Evolutionary conservation across 1,140 invertebrate genomes (phyloP), one percentile per base, ranked within the genome.

Genomic region (Drosophila lacertosa): DNA sequence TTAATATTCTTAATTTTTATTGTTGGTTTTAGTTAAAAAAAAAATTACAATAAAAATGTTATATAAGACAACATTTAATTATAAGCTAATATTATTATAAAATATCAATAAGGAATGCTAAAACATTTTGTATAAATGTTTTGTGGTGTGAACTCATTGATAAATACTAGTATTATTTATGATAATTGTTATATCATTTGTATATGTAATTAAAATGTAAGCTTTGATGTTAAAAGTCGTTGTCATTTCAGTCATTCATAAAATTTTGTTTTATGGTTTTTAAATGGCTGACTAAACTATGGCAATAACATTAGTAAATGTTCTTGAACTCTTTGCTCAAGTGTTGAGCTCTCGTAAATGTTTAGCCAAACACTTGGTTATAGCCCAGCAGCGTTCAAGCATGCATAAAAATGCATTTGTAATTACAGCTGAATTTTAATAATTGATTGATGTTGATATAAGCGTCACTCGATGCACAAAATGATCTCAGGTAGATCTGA

Each of bases 271-370:
- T 29, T 57, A 58, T 65, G 16, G 53, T 11, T 65, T 39, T 65
- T 32, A 40, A 58, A 58, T 57, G 44, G 4, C 16, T 40, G 33
- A 58, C 15, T 47, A 73, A 83, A 75, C 66, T 83, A 44, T 82
- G 79, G 83, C 79, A 84, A 84, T 79, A 83, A 75, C 79, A 80
- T 84, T 64, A 35, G 64, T n/a, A 44, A 48, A 63, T 68, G 79
- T 48, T 80, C 80, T 83, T 83, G 79, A 83, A 72, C 79, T 80
- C 16, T 60, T 60, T 44, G 42, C 57, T 63, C 29, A 66, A 66
- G 40, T 69, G 72, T 55, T 60, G 74, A 65, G 67, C 62, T 71
- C 74, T 66, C 78, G 59, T 57, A 63, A 75, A 45, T 68, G 80
- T 51, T 55, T 68, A 50, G 22, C 45, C 51, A 72, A 67, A 72